A percentile compares a stretch with the other conserved stretches of the same genome.
Evolutionary conservation across 2,797 vertebrate genomes (phyloP).

Genomic region (Hydrocynus forskahlii): DNA sequence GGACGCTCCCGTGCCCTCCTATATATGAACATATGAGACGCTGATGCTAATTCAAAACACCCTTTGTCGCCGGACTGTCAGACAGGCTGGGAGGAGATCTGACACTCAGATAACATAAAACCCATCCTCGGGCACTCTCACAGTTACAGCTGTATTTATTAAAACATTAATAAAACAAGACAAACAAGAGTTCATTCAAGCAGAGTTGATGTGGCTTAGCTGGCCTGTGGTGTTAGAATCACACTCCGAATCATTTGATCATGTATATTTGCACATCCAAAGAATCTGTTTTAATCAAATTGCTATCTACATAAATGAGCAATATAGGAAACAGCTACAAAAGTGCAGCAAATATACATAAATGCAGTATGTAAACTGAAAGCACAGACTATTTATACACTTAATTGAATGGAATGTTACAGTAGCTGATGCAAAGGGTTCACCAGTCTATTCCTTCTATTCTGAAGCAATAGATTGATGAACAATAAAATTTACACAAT

Average conservation of each 20-base stretch:
- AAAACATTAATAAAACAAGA: slow-evolving; percentile 7
- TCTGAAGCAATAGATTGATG: not conserved
- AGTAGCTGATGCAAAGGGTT: not conserved
- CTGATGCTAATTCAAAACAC: slow-evolving; percentile 50
- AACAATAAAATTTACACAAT: not conserved
- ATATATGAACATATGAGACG: slow-evolving; percentile 39
- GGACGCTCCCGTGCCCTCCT: slow-evolving; percentile 35
- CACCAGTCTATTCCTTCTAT: not conserved
- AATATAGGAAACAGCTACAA: not conserved
- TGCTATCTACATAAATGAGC: not conserved
- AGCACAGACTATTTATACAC: not conserved
- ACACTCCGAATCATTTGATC: not conserved
- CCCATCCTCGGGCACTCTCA: slow-evolving; percentile 35
- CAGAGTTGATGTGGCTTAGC: slow-evolving; percentile 29
- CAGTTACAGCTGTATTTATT: slow-evolving; percentile 54
- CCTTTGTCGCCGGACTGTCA: slow-evolving; percentile 52
- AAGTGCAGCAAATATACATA: not conserved
- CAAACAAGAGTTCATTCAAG: slow-evolving; percentile 40
- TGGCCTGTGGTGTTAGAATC: slow-evolving; percentile 24
- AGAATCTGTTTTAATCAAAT: not conserved
- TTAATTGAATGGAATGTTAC: not conserved
- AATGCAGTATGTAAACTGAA: not conserved
- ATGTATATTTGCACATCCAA: not conserved
- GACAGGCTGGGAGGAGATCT: slow-evolving; percentile 38
- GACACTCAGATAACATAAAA: slow-evolving; percentile 39